These are phyloP conservation scores for Tarsius wallacei DNA, from an alignment of 2,797 vertebrate genomes.

Conservation along the genomic window DNA sequence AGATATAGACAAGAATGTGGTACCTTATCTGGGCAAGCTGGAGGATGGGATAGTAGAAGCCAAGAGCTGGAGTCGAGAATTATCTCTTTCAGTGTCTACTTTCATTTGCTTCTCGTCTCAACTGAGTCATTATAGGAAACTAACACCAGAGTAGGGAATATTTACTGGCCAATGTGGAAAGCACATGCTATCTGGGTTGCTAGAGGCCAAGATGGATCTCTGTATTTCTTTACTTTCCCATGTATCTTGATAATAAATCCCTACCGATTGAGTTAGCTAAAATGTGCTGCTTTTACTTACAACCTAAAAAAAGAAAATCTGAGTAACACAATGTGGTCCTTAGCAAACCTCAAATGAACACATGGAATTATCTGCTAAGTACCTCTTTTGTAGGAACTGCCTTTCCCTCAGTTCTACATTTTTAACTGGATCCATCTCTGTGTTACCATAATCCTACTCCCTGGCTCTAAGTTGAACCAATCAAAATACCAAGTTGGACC, in stretches of 20 bases:
- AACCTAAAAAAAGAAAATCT: background rate
- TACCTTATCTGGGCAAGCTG: background rate
- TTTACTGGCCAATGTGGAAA: background rate
- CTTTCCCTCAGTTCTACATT: background rate
- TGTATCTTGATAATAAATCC: constrained; percentile 18
- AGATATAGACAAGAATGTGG: background rate
- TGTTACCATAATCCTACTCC: background rate
- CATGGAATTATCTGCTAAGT: background rate
- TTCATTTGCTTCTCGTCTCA: constrained; percentile 7
- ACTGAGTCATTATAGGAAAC: background rate
- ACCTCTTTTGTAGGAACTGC: background rate
- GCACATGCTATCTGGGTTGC: constrained; percentile 13
- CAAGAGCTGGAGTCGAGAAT: background rate
- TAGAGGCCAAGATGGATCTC: constrained; percentile 11
- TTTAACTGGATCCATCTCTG: background rate
- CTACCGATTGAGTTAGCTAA: background rate
- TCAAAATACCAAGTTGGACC: background rate
- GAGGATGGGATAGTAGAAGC: background rate
- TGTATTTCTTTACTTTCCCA: constrained; percentile 34
- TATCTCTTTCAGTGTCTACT: background rate
- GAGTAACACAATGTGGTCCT: background rate
- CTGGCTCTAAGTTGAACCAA: background rate
- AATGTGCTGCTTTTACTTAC: background rate
- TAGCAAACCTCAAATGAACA: background rate
- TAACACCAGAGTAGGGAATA: background rate